Conservation (phyloP, 2,888 invertebrate genomes). For the Eupeodes latifasciatus region DNA sequence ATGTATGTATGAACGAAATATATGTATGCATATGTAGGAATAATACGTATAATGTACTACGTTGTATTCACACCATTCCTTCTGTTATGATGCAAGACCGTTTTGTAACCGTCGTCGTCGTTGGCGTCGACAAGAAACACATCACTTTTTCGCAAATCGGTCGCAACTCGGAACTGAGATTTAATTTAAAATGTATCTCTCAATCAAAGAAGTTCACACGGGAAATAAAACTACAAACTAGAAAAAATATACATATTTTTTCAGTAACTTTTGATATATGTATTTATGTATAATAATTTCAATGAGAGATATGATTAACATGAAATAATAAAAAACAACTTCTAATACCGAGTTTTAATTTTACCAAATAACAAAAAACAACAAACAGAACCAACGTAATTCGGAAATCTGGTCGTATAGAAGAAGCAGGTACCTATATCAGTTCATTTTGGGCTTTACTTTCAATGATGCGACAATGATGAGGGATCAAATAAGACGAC, state of each 20-base stretch:
- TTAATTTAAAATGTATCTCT: constrained; percentile 1
- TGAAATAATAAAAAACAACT: constrained; percentile 21
- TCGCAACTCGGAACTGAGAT: neutral
- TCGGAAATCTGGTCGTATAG: neutral
- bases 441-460: constrained; percentile 67
- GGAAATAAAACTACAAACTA: constrained; percentile 24
- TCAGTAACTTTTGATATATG: too few relatives aligned
- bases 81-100: constrained; percentile 67
- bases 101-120: constrained; percentile 55
- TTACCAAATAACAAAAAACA: constrained; percentile 4
- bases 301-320: constrained; percentile 8
- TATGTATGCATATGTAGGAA: constrained; percentile 16
- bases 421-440: constrained; percentile 14
- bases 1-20: neutral
- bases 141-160: constrained; percentile 46
- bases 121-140: constrained; percentile 40
- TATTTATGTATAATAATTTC: constrained; percentile 16
- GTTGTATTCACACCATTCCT: constrained; percentile 68
- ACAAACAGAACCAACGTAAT: constrained; percentile 11
- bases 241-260: neutral
- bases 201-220: constrained; percentile 27
- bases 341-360: constrained; percentile 22
- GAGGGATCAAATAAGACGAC: constrained; percentile 64
- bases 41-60: constrained; percentile 9
- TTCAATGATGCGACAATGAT: constrained; percentile 62